Percentiles rank a stretch among this genome's conserved stretches.
These are phyloP conservation scores for Apocheima hispidaria DNA, from an alignment of 2,888 invertebrate species.

Conservation along the genomic window DNA sequence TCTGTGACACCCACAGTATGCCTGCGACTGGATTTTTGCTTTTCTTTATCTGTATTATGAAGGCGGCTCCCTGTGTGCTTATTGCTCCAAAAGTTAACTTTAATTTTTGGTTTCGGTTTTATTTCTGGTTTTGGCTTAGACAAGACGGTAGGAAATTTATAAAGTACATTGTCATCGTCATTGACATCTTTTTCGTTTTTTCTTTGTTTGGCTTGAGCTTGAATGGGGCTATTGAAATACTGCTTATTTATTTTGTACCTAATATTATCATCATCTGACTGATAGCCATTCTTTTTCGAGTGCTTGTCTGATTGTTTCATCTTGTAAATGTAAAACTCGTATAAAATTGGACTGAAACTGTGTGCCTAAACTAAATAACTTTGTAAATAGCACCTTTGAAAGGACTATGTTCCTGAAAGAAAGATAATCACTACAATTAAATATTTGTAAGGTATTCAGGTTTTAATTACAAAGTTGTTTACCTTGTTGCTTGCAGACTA, in stretches of 20 bases:
- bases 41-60: slow-evolving; percentile 56
- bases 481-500: too few relatives aligned
- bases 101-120: slow-evolving; percentile 74
- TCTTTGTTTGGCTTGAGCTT: slow-evolving; percentile 55
- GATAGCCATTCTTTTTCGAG: slow-evolving; percentile 66
- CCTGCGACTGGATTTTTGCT: slow-evolving; percentile 61
- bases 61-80: slow-evolving; percentile 63
- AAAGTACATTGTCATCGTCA: slow-evolving; percentile 71
- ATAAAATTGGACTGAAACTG: background rate
- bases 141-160: slow-evolving; percentile 70
- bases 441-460: background rate
- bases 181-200: slow-evolving; percentile 46
- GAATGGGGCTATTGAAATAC: slow-evolving; percentile 59
- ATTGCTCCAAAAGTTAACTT: slow-evolving; percentile 82
- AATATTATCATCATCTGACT: slow-evolving; percentile 77
- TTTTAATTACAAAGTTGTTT: too few relatives aligned
- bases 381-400: background rate
- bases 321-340: slow-evolving; percentile 35
- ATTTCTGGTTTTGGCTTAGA: slow-evolving; percentile 60
- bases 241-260: slow-evolving; percentile 74
- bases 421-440: background rate
- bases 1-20: slow-evolving; percentile 66
- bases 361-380: background rate
- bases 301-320: slow-evolving; percentile 64
- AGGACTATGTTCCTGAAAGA: slow-evolving; percentile 1